A percentile compares a stretch with the other conserved stretches of the same genome.
phyloP scores from a whole-genome alignment of 2,888 invertebrate genomes.

The Megastigmus dorsalis region DNA sequence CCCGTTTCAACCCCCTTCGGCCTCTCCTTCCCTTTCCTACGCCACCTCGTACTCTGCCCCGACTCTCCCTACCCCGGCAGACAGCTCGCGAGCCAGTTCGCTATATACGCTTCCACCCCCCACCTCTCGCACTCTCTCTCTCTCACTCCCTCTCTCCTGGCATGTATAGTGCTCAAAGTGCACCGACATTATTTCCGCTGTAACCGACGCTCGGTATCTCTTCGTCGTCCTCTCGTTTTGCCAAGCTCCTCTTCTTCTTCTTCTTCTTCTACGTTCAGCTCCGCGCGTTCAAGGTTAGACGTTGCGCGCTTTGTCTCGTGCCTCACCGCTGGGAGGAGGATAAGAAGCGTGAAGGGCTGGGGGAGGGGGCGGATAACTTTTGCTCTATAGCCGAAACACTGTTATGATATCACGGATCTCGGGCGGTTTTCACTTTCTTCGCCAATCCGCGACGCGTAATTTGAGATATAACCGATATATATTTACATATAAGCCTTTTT shows the following conservation, averaged over 20 bases:
- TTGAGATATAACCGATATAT: too few relatives aligned
- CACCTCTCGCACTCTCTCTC: slow-evolving; percentile 17
- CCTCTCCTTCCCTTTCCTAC: slow-evolving; percentile 38
- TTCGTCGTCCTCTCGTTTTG: not conserved
- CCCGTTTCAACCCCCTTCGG: slow-evolving; percentile 57
- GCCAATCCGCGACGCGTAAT: too few relatives aligned
- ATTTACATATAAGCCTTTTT: too few relatives aligned
- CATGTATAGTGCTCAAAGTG: slow-evolving; percentile 61
- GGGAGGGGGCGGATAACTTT: too few relatives aligned
- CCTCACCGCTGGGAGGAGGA: too few relatives aligned
- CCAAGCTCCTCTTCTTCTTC: not conserved
- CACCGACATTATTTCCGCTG: slow-evolving; percentile 69
- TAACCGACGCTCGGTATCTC: slow-evolving; percentile 60
- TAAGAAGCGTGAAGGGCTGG: not conserved
- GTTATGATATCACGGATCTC: slow-evolving; percentile 11
- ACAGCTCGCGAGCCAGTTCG: not conserved
- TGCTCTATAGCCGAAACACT: not conserved
- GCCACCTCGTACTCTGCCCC: slow-evolving; percentile 31
- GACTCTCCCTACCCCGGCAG: not conserved
- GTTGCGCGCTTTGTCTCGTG: not conserved
- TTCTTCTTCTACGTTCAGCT: not conserved
- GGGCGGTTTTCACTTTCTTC: not conserved
- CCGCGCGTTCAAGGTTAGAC: not conserved
- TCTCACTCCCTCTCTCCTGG: slow-evolving; percentile 14
- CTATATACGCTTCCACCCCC: slow-evolving; percentile 8